Conservation (phyloP, 2,888 invertebrate species). For the Himalopsyche japonica region DNA sequence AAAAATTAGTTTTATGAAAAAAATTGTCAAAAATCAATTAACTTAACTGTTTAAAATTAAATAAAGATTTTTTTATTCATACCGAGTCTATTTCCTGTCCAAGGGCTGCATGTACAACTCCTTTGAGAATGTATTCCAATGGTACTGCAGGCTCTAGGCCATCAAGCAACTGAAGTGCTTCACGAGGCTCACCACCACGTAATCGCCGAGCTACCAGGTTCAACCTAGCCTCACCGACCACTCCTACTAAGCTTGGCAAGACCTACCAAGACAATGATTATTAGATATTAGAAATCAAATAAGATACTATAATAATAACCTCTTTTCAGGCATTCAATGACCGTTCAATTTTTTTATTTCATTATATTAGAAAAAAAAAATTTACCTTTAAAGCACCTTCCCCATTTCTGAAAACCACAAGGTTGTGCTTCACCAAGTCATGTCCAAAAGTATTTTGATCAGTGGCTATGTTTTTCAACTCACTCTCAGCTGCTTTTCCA, state of each 20-base stretch:
- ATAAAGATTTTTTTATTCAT: slow-evolving; percentile 44
- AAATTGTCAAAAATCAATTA: too few relatives aligned
- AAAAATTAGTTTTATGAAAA: too few relatives aligned
- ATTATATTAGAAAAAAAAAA: not conserved
- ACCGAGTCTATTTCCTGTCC: slow-evolving; percentile 93
- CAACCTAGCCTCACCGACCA: slow-evolving; percentile 93
- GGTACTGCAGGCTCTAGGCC: slow-evolving; percentile 92
- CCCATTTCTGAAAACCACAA: slow-evolving; percentile 92
- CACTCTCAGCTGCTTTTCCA: slow-evolving; percentile 92
- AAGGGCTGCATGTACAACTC: slow-evolving; percentile 90
- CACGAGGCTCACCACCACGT: slow-evolving; percentile 83
- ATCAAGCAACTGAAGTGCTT: slow-evolving; percentile 87
- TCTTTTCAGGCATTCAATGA: too few relatives aligned
- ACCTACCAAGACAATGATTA: slow-evolving; percentile 48
- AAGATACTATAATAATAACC: too few relatives aligned
- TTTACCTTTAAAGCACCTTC: slow-evolving; percentile 88
- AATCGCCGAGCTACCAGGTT: slow-evolving; percentile 95
- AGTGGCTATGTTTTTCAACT: slow-evolving; percentile 80
- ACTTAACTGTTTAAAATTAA: too few relatives aligned
- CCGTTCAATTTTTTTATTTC: not conserved
- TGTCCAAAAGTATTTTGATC: slow-evolving; percentile 79
- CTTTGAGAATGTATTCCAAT: slow-evolving; percentile 94
- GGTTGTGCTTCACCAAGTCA: slow-evolving; percentile 91
- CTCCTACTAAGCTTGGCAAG: slow-evolving; percentile 88
- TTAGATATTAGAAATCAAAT: too few relatives aligned